Base-by-base conservation (phyloP, 2,797 vertebrate genomes). In the Gadopsis marmoratus region DNA sequence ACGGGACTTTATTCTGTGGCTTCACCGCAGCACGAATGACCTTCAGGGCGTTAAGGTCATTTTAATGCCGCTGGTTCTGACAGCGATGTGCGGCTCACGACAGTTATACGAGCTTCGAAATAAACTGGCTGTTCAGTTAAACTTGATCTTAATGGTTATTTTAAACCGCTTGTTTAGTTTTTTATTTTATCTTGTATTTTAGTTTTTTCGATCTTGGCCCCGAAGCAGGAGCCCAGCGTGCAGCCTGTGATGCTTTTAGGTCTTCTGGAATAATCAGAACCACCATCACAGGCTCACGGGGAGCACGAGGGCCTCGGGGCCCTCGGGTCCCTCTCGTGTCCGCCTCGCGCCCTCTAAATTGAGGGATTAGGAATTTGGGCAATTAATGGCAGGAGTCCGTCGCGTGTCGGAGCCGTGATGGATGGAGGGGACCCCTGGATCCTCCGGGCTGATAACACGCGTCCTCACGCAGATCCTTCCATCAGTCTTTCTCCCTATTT, bases 321-420 rank as follows among this genome's bases (percentile, higher is more conserved):
- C 54, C n/a, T n/a, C 11, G 29, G n/a, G 19, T 53, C 37, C 19
- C 23, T 14, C 31, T 39, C 59, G 3, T 53, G 53, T 56, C 72
- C 3, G 13, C 29, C 73, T 48, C 39, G 0, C 59, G 55, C 56
- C 41, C 43, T 35, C 19, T 43, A 14, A 45, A 65, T 37, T 54
- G 85, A 79, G 63, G 71, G 83, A 91, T 84, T 74, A 79, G 88
- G 90, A 92, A 92, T 94, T 88, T 26, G 51, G 81, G 73, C 79
- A 83, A 80, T 91, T 93, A 89, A 92, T 88, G 89, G 81, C 85
- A 85, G 93, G 87, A 93, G 93, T 87, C 94, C 93, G 95, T 94
- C 94, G 86, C 85, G 90, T 94, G 95, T 95, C 96, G 93, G 85
- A 73, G 65, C 73, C 29, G 86, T 95, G 96, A 96, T 95, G 92